Evolutionary conservation across 2,888 invertebrate species (phyloP).

Genomic region (Oeneis ivallda): DNA sequence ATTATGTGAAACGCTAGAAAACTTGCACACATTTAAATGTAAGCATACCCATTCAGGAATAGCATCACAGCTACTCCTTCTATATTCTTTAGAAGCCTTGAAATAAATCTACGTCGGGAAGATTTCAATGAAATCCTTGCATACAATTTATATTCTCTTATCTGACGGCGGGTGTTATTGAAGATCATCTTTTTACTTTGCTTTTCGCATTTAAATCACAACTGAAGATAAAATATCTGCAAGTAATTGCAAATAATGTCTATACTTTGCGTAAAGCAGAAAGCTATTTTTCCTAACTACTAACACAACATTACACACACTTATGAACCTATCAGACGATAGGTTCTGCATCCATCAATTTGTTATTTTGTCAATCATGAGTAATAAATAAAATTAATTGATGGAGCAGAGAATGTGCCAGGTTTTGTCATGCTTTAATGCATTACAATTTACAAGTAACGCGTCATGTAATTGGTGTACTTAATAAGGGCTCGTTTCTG

Average conservation of each 20-base stretch:
- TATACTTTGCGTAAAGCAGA: neutral
- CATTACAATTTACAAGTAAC: no score
- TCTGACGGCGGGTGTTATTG: conserved; percentile 27
- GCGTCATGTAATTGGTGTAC: no score
- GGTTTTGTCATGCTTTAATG: no score
- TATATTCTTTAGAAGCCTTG: conserved; percentile 6
- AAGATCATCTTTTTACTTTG: conserved; percentile 25
- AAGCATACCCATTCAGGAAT: conserved; percentile 2
- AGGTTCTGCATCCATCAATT: no score
- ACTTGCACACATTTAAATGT: neutral
- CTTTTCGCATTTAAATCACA: conserved; percentile 18
- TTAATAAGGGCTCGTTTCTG: no score
- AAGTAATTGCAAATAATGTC: neutral
- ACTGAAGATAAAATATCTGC: conserved; percentile 1
- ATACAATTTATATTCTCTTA: conserved; percentile 23
- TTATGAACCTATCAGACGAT: no score
- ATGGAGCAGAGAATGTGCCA: no score
- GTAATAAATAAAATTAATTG: no score
- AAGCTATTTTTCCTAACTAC: neutral
- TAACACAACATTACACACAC: no score
- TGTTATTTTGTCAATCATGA: no score
- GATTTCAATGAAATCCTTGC: conserved; percentile 24
- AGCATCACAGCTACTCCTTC: neutral
- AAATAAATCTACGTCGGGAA: conserved; percentile 24
- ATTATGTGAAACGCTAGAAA: neutral